phyloP scores from a whole-genome alignment of 1,140 invertebrate species.

The Lasaia peninsularis region DNA sequence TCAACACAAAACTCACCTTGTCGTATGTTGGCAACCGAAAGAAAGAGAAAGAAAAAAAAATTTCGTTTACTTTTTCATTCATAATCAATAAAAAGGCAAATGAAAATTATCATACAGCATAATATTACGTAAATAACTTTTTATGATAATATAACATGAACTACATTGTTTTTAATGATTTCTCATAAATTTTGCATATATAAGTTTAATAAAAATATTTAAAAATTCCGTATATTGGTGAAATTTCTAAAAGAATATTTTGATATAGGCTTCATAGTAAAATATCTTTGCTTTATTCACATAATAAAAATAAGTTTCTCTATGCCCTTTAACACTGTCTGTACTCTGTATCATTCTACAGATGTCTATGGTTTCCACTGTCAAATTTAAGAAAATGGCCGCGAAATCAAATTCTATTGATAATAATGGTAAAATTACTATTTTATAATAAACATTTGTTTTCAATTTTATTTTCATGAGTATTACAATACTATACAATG shows the following conservation, averaged over 20 bases:
- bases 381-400: constrained; percentile 73
- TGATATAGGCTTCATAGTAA: too few relatives aligned
- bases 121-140: not conserved
- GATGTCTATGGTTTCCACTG: constrained; percentile 30
- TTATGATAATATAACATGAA: too few relatives aligned
- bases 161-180: too few relatives aligned
- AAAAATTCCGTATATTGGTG: too few relatives aligned
- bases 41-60: constrained; percentile 49
- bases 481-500: not conserved
- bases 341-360: constrained; percentile 19
- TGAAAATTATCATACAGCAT: not conserved
- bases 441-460: not conserved
- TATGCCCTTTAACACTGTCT: constrained; percentile 2
- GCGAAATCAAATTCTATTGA: constrained; percentile 68
- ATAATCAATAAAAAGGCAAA: not conserved
- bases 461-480: not conserved
- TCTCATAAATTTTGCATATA: too few relatives aligned
- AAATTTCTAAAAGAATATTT: too few relatives aligned
- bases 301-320: not conserved
- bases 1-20: constrained; percentile 61
- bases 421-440: constrained; percentile 53
- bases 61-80: not conserved
- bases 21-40: constrained; percentile 66
- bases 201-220: too few relatives aligned
- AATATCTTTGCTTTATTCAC: too few relatives aligned